Percentiles rank a stretch among this genome's conserved stretches.
Conservation (phyloP, 2,113 vertebrate genomes). For the Trematomus loennbergii region DNA sequence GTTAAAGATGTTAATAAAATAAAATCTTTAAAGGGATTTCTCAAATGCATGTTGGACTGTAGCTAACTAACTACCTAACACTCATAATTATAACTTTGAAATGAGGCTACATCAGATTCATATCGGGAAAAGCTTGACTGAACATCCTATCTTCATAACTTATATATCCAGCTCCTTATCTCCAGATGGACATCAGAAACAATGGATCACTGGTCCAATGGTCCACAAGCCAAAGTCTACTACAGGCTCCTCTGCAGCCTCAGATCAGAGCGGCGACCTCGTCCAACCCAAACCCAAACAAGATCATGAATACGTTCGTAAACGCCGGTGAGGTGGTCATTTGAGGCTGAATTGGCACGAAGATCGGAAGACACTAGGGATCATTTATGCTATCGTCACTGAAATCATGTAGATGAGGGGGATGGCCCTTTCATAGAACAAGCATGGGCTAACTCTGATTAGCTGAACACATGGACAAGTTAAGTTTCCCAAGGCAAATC, state of each 20-base stretch:
- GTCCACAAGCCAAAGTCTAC: background rate
- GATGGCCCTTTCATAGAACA: background rate
- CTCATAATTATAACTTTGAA: background rate
- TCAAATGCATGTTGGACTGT: background rate
- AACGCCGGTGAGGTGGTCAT: background rate
- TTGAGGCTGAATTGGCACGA: background rate
- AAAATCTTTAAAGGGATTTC: conserved; percentile 25
- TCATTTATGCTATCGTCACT: background rate
- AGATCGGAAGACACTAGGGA: background rate
- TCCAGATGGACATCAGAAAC: background rate
- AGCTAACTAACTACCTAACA: background rate
- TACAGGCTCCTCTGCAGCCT: background rate
- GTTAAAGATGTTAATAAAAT: background rate
- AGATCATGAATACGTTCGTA: background rate
- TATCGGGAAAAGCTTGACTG: background rate
- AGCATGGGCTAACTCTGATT: background rate
- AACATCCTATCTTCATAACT: background rate
- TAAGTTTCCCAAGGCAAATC: background rate
- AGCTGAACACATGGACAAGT: background rate
- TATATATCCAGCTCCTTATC: background rate
- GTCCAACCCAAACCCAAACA: background rate
- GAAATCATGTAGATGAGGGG: background rate
- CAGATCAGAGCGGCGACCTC: background rate
- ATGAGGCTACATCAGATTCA: background rate
- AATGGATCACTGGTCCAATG: background rate